phyloP scores from a whole-genome alignment of 2,888 invertebrate species.

The Acrobasis repandana region DNA sequence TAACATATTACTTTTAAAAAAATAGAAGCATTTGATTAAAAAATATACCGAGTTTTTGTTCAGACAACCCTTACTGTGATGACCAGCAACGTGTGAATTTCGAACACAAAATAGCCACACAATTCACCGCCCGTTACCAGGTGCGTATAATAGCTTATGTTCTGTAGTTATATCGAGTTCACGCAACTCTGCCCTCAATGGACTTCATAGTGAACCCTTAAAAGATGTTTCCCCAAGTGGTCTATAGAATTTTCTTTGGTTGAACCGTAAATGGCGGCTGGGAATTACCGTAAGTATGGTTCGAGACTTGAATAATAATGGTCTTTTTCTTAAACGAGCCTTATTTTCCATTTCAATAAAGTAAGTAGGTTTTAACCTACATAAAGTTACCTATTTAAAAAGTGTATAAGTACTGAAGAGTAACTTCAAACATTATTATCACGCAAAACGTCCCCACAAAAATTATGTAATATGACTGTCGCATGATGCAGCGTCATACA shows the following conservation, averaged over 20 bases:
- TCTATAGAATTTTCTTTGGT: slow-evolving; percentile 24
- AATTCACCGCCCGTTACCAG: slow-evolving; percentile 4
- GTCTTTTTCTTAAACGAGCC: neutral
- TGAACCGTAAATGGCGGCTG: slow-evolving; percentile 11
- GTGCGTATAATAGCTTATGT: slow-evolving; percentile 10
- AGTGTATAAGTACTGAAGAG: no score
- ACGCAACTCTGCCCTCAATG: slow-evolving; percentile 47
- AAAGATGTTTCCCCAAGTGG: slow-evolving; percentile 38
- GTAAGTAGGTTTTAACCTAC: no score
- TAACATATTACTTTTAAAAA: no score
- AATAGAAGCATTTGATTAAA: no score
- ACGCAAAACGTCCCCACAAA: no score
- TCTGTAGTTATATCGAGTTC: slow-evolving; percentile 33
- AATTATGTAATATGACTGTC: no score
- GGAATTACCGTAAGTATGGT: slow-evolving; percentile 11
- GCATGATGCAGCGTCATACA: no score
- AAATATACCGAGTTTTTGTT: no score
- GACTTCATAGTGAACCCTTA: slow-evolving; percentile 38
- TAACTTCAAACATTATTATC: no score
- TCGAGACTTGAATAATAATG: slow-evolving; percentile 4
- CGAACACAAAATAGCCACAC: slow-evolving; percentile 15
- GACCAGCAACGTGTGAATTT: slow-evolving; percentile 3
- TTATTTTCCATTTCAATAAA: neutral
- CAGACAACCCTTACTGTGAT: no score
- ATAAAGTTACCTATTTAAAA: no score